Base-by-base conservation (phyloP, 2,888 invertebrate genomes). In the Parelbella ahira region DNA sequence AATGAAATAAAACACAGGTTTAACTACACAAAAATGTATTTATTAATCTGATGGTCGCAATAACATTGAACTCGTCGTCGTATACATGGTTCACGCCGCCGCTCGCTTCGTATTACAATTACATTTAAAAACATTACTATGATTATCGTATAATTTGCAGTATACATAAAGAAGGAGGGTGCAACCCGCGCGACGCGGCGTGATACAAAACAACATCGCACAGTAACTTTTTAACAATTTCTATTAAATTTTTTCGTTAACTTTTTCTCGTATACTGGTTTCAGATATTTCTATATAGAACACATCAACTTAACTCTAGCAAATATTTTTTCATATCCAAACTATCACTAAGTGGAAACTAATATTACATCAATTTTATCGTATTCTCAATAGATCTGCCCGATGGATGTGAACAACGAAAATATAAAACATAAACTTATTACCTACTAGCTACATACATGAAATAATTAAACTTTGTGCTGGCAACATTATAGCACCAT, bases 21-120 rank as follows among this genome's bases (percentile, higher is more conserved):
- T 83, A 86, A 86, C 87, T 86, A 87, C 86, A 87, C 87, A 87
- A 87, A 86, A 86, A 86, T 84, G 83, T 87, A 86, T 83, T 15
- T 86, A 81, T 83, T 68, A 75, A 81, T 83, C 66, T 72, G 86
- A 80, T 86, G 82, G 79, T 87, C 83, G 72, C 70, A 83, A 82
- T 84, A 86, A 86, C 81, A 82, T 84, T 77, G 82, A 83, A 80
- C 68, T 81, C 56, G 69, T 79, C 56, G 68, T 84, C 86, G 87
- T 87, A 87, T 87, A 87, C 87, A 86, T 81, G 73, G 70, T 58
- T 50, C 73, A 68, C 81, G 78, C 72, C 82, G 79, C 72, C 63
- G 65, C 63, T 51, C 56, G 49, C 47, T 53, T 50, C 45, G 46
- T 49, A 52, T 21, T 15, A 15, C 34, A 42, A 42, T 42, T 33